A percentile compares a stretch with the other conserved stretches of the same genome.
These are phyloP conservation scores for Pomatostomus ruficeps DNA, from an alignment of 2,113 vertebrate species.

Conservation along the genomic window DNA sequence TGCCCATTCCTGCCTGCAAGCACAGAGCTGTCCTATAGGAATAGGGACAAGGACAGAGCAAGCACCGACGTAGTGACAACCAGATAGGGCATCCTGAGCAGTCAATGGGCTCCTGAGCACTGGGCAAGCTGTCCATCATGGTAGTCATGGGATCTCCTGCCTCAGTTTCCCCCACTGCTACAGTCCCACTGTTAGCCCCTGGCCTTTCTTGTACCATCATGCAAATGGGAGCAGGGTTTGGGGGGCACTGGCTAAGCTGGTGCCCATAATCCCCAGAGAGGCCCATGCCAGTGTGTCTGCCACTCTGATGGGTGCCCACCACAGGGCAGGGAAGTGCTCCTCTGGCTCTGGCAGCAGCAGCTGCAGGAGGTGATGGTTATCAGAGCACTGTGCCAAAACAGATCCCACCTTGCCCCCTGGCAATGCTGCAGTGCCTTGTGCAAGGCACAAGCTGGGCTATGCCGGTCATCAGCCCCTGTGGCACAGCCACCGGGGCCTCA, in stretches of 20 bases:
- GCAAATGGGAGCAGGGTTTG: neutral
- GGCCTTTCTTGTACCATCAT: neutral
- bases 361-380: neutral
- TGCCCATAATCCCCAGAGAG: neutral
- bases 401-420: neutral
- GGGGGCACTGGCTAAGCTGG: neutral
- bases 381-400: neutral
- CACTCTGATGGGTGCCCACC: neutral
- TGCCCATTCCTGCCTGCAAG: neutral
- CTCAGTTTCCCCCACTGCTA: neutral
- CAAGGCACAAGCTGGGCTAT: neutral
- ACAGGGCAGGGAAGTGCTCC: neutral
- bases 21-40: neutral
- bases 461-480: accelerated
- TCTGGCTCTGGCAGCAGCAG: neutral
- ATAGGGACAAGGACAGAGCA: neutral
- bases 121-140: neutral
- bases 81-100: neutral
- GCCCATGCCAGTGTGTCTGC: accelerated
- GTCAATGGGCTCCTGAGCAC: neutral
- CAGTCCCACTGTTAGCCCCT: accelerated
- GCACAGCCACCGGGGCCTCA: neutral
- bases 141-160: accelerated
- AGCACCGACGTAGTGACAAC: accelerated
- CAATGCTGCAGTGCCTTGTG: neutral